phyloP scores from a whole-genome alignment of 2,113 vertebrate species.

The Corythornis madagascariensis region DNA sequence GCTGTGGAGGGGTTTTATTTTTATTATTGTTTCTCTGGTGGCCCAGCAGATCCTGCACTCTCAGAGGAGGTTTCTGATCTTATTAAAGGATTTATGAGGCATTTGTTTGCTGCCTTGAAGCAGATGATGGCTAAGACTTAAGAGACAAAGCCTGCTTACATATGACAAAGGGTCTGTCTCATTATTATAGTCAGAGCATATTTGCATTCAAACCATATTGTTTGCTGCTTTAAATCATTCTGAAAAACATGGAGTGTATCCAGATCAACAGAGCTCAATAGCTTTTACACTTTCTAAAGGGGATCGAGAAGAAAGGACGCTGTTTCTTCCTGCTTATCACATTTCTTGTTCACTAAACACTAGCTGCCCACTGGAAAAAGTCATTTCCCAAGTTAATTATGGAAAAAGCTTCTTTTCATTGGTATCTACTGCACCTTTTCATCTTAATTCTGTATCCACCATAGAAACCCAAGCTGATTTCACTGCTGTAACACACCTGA shows the following conservation, averaged over 20 bases:
- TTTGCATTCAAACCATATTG: neutral
- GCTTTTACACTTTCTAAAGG: neutral
- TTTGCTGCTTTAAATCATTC: neutral
- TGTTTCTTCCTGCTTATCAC: neutral
- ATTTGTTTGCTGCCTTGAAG: neutral
- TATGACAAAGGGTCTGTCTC: neutral
- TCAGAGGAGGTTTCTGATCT: neutral
- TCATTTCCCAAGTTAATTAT: neutral
- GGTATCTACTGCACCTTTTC: neutral
- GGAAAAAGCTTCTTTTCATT: neutral
- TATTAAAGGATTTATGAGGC: neutral
- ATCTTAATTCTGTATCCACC: neutral
- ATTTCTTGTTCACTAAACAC: neutral
- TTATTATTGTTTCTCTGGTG: neutral
- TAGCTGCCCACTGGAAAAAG: neutral
- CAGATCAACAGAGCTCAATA: neutral
- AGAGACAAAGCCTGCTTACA: neutral
- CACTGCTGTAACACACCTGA: neutral
- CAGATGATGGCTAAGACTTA: neutral
- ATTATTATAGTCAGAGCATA: neutral
- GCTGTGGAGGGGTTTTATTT: fast-evolving
- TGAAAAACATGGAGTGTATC: neutral
- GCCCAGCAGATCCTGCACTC: neutral
- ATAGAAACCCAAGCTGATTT: neutral
- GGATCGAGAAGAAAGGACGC: neutral